Conservation (phyloP, 2,888 invertebrate genomes). For the Lithophane semibrunnea region DNA sequence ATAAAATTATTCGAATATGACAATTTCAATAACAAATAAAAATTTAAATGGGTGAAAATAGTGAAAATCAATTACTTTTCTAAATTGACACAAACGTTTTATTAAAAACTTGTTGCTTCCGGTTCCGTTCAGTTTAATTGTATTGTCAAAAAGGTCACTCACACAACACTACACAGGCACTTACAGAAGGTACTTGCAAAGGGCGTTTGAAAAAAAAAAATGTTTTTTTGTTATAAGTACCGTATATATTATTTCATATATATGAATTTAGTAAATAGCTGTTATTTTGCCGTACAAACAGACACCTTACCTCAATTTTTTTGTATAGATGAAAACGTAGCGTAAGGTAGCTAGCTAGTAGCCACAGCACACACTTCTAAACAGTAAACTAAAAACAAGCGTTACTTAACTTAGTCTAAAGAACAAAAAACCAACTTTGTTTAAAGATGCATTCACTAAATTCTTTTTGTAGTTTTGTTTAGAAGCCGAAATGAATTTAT, state of each 20-base stretch:
- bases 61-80: constrained; percentile 22
- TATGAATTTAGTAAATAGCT: too few relatives aligned
- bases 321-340: constrained; percentile 11
- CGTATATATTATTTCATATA: too few relatives aligned
- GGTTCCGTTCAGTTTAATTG: constrained; percentile 14
- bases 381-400: constrained; percentile 37
- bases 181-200: too few relatives aligned
- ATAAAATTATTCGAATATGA: not conserved
- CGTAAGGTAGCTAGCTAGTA: constrained; percentile 33
- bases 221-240: too few relatives aligned
- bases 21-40: not conserved
- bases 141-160: not conserved
- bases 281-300: too few relatives aligned
- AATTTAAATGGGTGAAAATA: constrained; percentile 11
- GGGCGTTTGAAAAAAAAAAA: too few relatives aligned
- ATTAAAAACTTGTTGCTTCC: constrained; percentile 34
- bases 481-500: constrained; percentile 70
- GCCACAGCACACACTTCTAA: constrained; percentile 1
- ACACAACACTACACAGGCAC: too few relatives aligned
- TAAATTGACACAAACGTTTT: not conserved
- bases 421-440: constrained; percentile 61
- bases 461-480: constrained; percentile 67
- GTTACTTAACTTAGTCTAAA: constrained; percentile 29
- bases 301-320: too few relatives aligned
- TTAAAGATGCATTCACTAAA: constrained; percentile 65